Evolutionary conservation across 1,140 invertebrate genomes (phyloP), one percentile per base, ranked within the genome.

Genomic region (Hyles euphorbiae): DNA sequence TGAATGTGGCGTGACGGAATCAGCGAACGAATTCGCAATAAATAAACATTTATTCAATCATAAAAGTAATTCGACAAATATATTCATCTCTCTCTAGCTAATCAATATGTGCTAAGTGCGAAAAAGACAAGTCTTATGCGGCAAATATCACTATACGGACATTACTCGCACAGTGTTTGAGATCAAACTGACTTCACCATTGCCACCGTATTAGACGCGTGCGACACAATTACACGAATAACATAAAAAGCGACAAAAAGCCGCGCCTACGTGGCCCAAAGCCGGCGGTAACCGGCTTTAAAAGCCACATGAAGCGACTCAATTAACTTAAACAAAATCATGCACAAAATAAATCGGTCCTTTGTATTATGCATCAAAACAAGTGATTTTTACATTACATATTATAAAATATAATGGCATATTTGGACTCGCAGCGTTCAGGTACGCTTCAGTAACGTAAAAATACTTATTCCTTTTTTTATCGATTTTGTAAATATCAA

Each of bases 171-270:
- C 52, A 45, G 53, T 49, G 51, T 34, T 58, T 83, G 81, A 83
- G 81, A 83, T 83, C 81, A 81, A 64, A 62, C 61, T 74, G 75
- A 81, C 78, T 79, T 73, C 54, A 64, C 60, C 34, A 60, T 72
- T 70, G 70, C 70, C 70, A 73, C 65, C 58, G 7, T 48, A 58
- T 34, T 12, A 10, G 33, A 43, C 8, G 34, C 49, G 51, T 45
- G 56, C 34, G 33, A 45, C 44, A 57, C 54, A 53, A 33, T 11
- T 57, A 34, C 46, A 53, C 47, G 34, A 11, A 22, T 32, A 60
- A 63, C 36, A 59, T 54, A 54, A 54, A 55, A 64, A 64, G 61
- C 61, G 54, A 63, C 58, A 54, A 61, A 51, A 63, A 53, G 44
- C 49, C 48, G 12, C 12, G 5, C 4, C 12, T 10, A 47, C 46